These are phyloP conservation scores for Tiliqua scincoides DNA, from an alignment of 2,113 vertebrate species.

Conservation along the genomic window DNA sequence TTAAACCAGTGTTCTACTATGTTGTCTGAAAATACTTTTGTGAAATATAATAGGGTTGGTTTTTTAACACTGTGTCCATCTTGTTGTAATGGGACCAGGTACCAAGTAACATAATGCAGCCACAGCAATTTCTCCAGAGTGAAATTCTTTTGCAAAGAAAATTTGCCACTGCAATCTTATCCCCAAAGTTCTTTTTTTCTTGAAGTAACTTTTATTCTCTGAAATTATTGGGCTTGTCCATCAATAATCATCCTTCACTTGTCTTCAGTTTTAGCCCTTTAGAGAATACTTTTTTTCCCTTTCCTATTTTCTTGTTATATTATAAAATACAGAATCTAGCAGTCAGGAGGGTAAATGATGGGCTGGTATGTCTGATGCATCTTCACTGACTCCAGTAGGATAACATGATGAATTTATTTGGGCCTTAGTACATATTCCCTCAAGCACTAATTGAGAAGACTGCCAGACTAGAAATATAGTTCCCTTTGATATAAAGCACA, in stretches of 20 bases:
- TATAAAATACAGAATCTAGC: neutral
- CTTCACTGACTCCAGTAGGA: neutral
- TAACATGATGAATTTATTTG: constrained; percentile 1
- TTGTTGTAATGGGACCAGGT: neutral
- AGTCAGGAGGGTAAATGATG: constrained; percentile 1
- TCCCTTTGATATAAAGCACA: constrained; percentile 1
- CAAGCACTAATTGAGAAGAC: neutral
- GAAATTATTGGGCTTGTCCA: constrained; percentile 54
- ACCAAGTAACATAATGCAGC: constrained; percentile 43
- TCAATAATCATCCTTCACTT: constrained; percentile 43
- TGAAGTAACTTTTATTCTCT: constrained; percentile 46
- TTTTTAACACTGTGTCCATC: neutral
- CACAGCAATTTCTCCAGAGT: constrained; percentile 27
- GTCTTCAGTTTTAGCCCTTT: constrained; percentile 43
- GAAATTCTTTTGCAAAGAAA: constrained; percentile 53
- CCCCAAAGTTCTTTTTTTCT: constrained; percentile 47
- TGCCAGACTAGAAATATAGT: neutral
- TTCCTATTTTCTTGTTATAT: constrained; percentile 22
- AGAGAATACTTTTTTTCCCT: constrained; percentile 30
- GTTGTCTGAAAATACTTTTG: too few relatives aligned
- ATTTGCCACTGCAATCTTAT: constrained; percentile 47
- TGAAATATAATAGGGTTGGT: neutral
- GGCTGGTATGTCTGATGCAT: rapidly evolving
- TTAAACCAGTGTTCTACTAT: neutral
- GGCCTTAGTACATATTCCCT: neutral